Conservation (phyloP, 2,113 vertebrate species). For the Motacilla tschutschensis region DNA sequence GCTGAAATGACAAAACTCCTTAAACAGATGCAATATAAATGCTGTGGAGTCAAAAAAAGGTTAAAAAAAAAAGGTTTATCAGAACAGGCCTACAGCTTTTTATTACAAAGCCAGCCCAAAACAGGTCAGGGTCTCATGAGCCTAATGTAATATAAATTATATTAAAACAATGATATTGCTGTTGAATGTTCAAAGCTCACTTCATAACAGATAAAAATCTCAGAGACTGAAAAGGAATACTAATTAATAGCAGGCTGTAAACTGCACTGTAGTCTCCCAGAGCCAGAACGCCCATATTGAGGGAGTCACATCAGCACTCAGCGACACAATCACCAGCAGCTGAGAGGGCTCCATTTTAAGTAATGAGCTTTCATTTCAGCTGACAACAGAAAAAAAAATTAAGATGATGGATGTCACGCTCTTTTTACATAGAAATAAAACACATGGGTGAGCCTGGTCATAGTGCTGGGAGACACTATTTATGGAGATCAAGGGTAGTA, state of each 20-base stretch:
- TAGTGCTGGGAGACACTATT: conserved; percentile 6
- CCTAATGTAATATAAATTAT: conserved; percentile 36
- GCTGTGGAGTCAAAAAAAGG: neutral
- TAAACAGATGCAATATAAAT: neutral
- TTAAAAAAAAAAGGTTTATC: neutral
- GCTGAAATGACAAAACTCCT: conserved; percentile 4
- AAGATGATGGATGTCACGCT: conserved; percentile 24
- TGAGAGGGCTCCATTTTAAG: conserved; percentile 57
- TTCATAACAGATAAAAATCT: conserved; percentile 57
- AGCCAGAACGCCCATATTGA: conserved; percentile 48
- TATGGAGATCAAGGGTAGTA: conserved; percentile 4
- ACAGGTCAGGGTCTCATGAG: neutral
- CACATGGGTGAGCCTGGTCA: conserved; percentile 6
- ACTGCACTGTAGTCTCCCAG: neutral
- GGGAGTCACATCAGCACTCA: conserved; percentile 23
- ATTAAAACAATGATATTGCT: conserved; percentile 52
- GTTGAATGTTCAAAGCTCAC: conserved; percentile 46
- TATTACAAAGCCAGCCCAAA: conserved; percentile 22
- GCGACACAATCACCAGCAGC: conserved; percentile 37
- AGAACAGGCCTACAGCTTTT: conserved; percentile 21
- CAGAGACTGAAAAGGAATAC: conserved; percentile 36
- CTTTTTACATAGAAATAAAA: conserved; percentile 36
- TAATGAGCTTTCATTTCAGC: conserved; percentile 58
- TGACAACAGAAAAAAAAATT: conserved; percentile 38
- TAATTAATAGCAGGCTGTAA: conserved; percentile 59